These are phyloP conservation scores for Trichonephila clavata DNA, from an alignment of 1,140 invertebrate genomes.

Conservation along the genomic window DNA sequence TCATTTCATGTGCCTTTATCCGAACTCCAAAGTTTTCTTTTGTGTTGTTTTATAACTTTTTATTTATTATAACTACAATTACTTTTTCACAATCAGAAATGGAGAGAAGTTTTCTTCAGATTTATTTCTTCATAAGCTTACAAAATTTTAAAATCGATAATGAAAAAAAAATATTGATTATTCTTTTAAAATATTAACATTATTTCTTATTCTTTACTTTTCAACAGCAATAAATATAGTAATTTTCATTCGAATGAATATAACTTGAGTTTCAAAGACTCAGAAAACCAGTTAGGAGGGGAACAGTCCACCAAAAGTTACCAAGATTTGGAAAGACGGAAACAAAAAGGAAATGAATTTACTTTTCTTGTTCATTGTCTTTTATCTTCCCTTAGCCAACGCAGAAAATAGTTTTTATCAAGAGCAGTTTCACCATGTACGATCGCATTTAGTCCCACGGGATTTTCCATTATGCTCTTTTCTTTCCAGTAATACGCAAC, in stretches of 20 bases:
- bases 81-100: no score
- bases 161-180: no score
- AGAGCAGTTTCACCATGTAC: not conserved
- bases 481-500: not conserved
- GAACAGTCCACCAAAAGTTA: not conserved
- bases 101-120: no score
- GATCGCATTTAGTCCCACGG: not conserved
- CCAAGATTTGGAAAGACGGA: not conserved
- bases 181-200: no score
- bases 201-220: no score
- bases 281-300: not conserved
- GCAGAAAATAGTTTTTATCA: not conserved
- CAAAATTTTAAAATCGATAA: no score
- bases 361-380: not conserved
- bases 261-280: not conserved
- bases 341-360: not conserved
- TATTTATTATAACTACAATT: no score
- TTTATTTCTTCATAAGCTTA: no score
- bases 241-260: not conserved
- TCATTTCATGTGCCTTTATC: no score
- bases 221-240: not conserved
- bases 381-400: not conserved
- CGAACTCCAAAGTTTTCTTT: no score
- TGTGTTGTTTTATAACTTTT: no score
- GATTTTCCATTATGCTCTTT: constrained; percentile 10